Percentiles rank a stretch among this genome's conserved stretches.
Conservation (phyloP, 2,113 vertebrate genomes). For the Rhadina sibilatrix region DNA sequence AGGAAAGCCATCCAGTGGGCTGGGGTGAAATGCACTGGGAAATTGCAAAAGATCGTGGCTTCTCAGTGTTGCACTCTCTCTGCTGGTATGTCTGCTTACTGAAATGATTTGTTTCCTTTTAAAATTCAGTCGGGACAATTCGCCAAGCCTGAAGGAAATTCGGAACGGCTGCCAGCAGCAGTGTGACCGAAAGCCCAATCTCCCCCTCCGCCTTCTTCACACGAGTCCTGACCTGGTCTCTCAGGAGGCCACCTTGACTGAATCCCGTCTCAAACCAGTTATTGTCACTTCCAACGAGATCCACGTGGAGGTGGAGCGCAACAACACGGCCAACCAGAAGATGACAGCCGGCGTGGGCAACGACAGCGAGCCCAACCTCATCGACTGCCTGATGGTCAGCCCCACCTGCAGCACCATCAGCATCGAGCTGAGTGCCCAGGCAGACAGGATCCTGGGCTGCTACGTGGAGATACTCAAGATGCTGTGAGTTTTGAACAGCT, state of each 20-base stretch:
- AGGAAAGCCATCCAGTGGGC: background rate
- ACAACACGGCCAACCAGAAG: conserved; percentile 89
- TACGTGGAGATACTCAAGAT: conserved; percentile 98
- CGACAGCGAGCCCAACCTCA: conserved; percentile 96
- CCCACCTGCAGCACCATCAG: conserved; percentile 92
- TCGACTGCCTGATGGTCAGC: conserved; percentile 98
- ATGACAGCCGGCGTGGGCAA: conserved; percentile 82
- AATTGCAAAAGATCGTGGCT: background rate
- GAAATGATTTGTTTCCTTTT: background rate
- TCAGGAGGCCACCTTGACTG: conserved; percentile 78
- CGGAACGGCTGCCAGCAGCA: conserved; percentile 96
- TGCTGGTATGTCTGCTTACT: background rate
- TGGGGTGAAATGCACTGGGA: background rate
- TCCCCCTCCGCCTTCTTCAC: conserved; percentile 92
- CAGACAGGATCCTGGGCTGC: conserved; percentile 93
- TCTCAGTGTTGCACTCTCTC: background rate
- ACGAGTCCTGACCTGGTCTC: conserved; percentile 81
- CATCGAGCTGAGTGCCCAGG: conserved; percentile 96
- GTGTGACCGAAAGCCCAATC: conserved; percentile 92
- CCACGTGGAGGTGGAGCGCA: conserved; percentile 93
- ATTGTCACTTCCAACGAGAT: conserved; percentile 95
- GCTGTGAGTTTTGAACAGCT: conserved; percentile 82
- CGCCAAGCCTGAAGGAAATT: conserved; percentile 98
- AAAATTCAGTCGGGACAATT: conserved; percentile 89
- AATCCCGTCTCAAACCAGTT: conserved; percentile 81